Conservation (phyloP, 2,113 vertebrate genomes). For the Apodemus speciosus region DNA sequence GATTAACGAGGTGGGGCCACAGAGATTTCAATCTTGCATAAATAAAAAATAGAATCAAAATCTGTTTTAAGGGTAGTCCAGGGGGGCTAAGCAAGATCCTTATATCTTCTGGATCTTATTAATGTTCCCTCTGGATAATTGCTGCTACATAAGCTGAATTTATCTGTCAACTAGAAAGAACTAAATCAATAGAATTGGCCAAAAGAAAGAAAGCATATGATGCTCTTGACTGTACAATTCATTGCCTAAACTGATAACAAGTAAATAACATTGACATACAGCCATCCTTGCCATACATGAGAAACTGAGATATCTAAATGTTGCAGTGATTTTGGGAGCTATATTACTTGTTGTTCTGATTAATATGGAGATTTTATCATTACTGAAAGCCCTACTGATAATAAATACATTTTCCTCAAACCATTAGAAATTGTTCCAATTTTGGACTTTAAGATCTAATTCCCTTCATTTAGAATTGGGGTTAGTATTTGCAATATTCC, state of each 20-base stretch:
- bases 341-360: conserved; percentile 31
- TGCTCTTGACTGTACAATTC: conserved; percentile 60
- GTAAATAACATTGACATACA: conserved; percentile 58
- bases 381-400: conserved; percentile 41
- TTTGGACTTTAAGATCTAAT: conserved; percentile 61
- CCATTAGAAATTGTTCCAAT: conserved; percentile 50
- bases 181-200: conserved; percentile 66
- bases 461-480: conserved; percentile 52
- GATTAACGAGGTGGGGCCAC: conserved; percentile 46
- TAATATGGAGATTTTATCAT: conserved; percentile 24
- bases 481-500: conserved; percentile 52
- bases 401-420: neutral
- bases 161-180: conserved; percentile 68
- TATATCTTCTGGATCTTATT: conserved; percentile 67
- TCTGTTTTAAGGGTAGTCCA: conserved; percentile 59
- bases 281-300: neutral
- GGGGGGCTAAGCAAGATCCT: conserved; percentile 54
- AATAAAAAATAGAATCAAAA: conserved; percentile 61
- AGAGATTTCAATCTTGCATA: conserved; percentile 61
- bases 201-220: conserved; percentile 63
- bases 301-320: conserved; percentile 39
- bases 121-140: conserved; percentile 65
- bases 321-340: conserved; percentile 34
- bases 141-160: conserved; percentile 70
- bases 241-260: conserved; percentile 64